Conservation (phyloP, 2,888 invertebrate genomes). For the Tolmerus cingulatus region DNA sequence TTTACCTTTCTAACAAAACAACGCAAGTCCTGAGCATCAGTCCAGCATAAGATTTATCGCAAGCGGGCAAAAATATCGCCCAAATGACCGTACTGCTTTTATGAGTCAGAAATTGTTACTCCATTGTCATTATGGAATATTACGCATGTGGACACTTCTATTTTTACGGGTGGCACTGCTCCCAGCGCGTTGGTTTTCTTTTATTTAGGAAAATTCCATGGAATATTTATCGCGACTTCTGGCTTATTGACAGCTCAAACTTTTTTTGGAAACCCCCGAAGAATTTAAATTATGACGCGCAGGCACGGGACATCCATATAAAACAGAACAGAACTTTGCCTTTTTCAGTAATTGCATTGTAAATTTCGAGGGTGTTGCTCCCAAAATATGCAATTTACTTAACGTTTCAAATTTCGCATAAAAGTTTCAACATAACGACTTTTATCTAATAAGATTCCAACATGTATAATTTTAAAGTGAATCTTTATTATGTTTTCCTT, state of each 20-base stretch:
- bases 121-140: not conserved
- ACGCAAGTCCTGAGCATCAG: not conserved
- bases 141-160: not conserved
- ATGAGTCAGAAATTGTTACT: not conserved
- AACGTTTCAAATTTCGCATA: not conserved
- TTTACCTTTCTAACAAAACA: not conserved
- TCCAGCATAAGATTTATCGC: not conserved
- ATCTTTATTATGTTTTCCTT: too few species aligned
- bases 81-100: not conserved
- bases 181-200: not conserved
- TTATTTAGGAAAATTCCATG: not conserved
- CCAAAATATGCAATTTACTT: not conserved
- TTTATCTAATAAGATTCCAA: too few species aligned
- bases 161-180: not conserved
- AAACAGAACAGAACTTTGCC: not conserved
- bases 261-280: not conserved
- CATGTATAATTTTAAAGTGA: too few species aligned
- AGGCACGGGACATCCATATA: not conserved
- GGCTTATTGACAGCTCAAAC: not conserved
- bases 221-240: not conserved
- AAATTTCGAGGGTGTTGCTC: not conserved
- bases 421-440: too few species aligned
- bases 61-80: not conserved
- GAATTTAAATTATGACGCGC: not conserved
- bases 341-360: not conserved